Conservation (phyloP, 2,888 invertebrate species). For the Furcula furcula region DNA sequence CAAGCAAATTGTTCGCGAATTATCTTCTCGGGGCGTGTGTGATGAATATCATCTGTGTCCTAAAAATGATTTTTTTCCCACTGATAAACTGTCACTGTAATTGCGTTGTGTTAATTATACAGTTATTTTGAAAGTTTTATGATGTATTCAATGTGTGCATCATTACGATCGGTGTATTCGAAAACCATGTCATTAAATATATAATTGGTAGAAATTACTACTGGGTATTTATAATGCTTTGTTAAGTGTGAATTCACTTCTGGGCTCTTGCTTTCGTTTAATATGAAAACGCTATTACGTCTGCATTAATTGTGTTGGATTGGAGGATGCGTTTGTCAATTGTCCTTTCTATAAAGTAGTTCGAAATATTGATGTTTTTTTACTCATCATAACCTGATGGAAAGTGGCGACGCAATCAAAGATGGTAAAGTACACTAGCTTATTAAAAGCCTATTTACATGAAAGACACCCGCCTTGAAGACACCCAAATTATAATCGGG, state of each 20-base stretch:
- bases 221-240: constrained; percentile 27
- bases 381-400: no score
- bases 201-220: constrained; percentile 34
- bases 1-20: constrained; percentile 77
- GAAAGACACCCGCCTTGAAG: no score
- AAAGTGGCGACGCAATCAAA: no score
- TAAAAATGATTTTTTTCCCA: constrained; percentile 47
- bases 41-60: constrained; percentile 67
- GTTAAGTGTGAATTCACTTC: constrained; percentile 15
- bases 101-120: constrained; percentile 48
- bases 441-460: no score
- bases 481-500: no score
- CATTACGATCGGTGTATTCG: constrained; percentile 34
- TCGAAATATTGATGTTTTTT: no score
- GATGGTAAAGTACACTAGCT: no score
- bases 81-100: constrained; percentile 50
- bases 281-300: constrained; percentile 15
- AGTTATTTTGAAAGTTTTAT: constrained; percentile 47
- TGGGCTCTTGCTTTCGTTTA: constrained; percentile 8
- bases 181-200: constrained; percentile 31
- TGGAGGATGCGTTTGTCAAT: no score
- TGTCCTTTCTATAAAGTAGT: no score
- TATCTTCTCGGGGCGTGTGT: constrained; percentile 54
- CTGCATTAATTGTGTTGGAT: constrained; percentile 15
- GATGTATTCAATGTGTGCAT: constrained; percentile 45